phyloP scores from a whole-genome alignment of 2,797 vertebrate species.

The Lophotriccus pileatus region DNA sequence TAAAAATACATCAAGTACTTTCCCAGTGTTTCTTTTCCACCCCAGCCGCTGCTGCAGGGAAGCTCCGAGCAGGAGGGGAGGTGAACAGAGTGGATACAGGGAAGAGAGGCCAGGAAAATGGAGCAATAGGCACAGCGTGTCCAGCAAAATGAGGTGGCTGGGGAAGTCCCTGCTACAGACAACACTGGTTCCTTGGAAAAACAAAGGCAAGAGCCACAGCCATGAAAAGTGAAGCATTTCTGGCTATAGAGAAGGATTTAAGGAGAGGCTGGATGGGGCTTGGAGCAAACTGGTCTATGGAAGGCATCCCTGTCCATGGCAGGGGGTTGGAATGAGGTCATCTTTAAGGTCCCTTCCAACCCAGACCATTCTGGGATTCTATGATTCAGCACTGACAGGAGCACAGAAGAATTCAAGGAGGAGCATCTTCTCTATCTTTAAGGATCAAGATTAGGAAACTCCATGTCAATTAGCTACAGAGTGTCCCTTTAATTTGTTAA shows the following conservation, averaged over 20 bases:
- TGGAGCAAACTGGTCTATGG: background rate
- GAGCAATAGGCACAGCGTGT: background rate
- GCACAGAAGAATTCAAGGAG: background rate
- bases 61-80: background rate
- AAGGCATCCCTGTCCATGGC: background rate
- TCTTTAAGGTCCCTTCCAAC: background rate
- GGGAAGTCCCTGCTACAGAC: background rate
- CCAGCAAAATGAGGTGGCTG: rapidly evolving
- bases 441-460: background rate
- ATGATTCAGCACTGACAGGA: background rate
- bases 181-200: background rate
- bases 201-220: background rate
- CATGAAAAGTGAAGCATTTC: background rate
- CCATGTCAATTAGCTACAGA: background rate
- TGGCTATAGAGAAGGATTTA: background rate
- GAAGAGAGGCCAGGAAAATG: background rate
- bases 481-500: background rate
- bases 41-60: background rate
- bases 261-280: rapidly evolving
- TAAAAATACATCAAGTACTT: conserved; percentile 57
- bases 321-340: background rate
- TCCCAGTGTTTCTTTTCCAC: conserved; percentile 20
- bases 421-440: background rate
- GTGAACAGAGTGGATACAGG: background rate
- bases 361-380: background rate